A percentile compares a stretch with the other conserved stretches of the same genome.
phyloP scores from a whole-genome alignment of 1,140 invertebrate species.

The Pollicipes pollicipes region DNA sequence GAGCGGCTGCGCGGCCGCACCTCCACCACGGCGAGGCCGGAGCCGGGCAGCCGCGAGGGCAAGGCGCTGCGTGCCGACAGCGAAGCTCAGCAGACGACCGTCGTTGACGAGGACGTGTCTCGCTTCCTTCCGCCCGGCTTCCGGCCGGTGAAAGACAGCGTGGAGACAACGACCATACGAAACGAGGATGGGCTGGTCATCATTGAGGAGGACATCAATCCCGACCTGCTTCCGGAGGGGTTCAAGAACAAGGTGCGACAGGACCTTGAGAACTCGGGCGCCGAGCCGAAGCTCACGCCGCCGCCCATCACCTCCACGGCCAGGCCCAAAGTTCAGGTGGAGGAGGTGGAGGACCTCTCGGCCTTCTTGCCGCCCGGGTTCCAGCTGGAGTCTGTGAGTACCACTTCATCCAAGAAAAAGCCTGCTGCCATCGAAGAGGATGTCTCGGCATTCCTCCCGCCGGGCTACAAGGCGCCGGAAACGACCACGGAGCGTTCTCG shows the following conservation, averaged over 20 bases:
- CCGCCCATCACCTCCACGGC: not conserved
- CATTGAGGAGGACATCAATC: not conserved
- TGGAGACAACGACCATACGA: not conserved
- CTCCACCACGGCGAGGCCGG: constrained; percentile 11
- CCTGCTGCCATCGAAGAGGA: constrained; percentile 25
- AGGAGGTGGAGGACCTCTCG: constrained; percentile 13
- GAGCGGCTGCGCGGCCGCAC: constrained; percentile 5
- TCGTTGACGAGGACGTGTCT: not conserved
- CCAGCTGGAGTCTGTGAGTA: constrained; percentile 6
- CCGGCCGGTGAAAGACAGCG: not conserved
- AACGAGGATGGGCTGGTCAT: not conserved
- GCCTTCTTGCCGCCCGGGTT: constrained; percentile 12
- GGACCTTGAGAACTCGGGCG: not conserved
- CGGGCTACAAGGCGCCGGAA: constrained; percentile 34
- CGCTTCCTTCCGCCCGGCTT: not conserved
- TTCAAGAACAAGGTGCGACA: not conserved
- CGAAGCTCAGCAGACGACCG: not conserved
- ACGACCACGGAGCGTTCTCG: constrained; percentile 6
- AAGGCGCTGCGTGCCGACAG: not conserved
- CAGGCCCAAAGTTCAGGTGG: constrained; percentile 11
- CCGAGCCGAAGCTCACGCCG: not conserved
- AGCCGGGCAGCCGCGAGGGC: not conserved
- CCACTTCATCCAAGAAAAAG: not conserved
- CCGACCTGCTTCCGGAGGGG: not conserved
- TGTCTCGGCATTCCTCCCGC: constrained; percentile 38